phyloP scores from a whole-genome alignment of 2,113 vertebrate species.

The Oreochromis aureus region DNA sequence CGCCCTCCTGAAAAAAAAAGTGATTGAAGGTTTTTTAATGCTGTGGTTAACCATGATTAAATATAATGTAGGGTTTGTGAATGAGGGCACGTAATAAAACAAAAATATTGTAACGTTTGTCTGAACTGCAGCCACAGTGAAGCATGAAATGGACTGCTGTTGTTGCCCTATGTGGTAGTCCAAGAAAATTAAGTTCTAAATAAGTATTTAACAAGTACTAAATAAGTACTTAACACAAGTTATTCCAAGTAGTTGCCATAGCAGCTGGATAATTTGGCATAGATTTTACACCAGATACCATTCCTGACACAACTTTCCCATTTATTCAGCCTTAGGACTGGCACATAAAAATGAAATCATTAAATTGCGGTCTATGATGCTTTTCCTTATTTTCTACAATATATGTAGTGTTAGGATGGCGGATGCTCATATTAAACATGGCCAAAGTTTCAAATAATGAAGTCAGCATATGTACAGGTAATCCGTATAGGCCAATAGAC shows the following conservation, averaged over 20 bases:
- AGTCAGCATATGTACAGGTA: not conserved
- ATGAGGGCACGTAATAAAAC: not conserved
- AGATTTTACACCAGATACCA: not conserved
- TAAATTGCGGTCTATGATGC: fast-evolving
- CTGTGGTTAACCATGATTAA: not conserved
- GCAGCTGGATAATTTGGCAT: not conserved
- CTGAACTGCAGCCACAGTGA: not conserved
- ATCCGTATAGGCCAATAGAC: not conserved
- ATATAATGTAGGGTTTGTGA: not conserved
- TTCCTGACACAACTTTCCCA: not conserved
- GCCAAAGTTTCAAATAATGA: not conserved
- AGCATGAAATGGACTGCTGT: not conserved
- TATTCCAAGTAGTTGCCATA: not conserved
- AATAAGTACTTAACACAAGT: not conserved
- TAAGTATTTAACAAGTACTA: not conserved
- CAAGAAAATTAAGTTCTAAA: not conserved
- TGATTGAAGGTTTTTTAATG: not conserved
- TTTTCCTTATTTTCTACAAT: not conserved
- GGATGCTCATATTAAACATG: not conserved
- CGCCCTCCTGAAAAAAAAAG: slow-evolving; percentile 78
- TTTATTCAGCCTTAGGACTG: not conserved
- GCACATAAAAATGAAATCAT: not conserved
- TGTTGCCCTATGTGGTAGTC: not conserved
- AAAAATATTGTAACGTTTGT: not conserved
- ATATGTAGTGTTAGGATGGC: not conserved